A percentile compares a stretch with the other conserved stretches of the same genome.
Conservation (phyloP, 2,113 vertebrate genomes). For the Elgaria multicarinata region DNA sequence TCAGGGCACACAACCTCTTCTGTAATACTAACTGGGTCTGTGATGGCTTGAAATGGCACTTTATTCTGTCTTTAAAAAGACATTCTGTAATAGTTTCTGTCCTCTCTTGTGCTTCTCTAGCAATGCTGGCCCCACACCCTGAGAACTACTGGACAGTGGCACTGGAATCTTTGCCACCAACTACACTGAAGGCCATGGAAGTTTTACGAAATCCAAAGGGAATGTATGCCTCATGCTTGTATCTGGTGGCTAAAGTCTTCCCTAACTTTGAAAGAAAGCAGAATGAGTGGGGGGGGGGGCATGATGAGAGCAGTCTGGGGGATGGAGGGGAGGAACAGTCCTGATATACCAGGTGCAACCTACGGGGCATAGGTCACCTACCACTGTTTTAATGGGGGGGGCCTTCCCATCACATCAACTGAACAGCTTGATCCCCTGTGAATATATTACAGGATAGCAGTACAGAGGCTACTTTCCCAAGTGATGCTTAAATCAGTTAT, state of each 20-base stretch:
- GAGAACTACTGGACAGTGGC: neutral
- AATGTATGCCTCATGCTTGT: neutral
- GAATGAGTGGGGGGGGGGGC: too few relatives aligned
- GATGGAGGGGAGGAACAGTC: neutral
- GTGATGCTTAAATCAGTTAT: neutral
- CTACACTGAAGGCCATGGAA: neutral
- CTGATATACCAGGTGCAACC: neutral
- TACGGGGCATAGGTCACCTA: neutral
- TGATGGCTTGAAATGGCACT: neutral
- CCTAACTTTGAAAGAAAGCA: neutral
- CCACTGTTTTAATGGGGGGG: neutral
- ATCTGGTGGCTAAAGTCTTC: neutral
- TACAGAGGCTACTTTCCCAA: constrained; percentile 4
- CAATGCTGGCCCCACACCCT: neutral
- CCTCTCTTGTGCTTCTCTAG: neutral
- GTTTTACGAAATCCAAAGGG: neutral
- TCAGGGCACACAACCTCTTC: neutral
- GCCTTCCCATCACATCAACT: neutral
- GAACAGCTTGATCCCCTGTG: too few relatives aligned
- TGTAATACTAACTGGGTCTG: neutral
- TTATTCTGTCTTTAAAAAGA: neutral
- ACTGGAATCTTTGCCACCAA: neutral
- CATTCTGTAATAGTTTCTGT: neutral
- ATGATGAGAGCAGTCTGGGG: too few relatives aligned
- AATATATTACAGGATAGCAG: neutral